Base-by-base conservation (phyloP, 2,888 invertebrate species). In the Parthenolecanium corni region DNA sequence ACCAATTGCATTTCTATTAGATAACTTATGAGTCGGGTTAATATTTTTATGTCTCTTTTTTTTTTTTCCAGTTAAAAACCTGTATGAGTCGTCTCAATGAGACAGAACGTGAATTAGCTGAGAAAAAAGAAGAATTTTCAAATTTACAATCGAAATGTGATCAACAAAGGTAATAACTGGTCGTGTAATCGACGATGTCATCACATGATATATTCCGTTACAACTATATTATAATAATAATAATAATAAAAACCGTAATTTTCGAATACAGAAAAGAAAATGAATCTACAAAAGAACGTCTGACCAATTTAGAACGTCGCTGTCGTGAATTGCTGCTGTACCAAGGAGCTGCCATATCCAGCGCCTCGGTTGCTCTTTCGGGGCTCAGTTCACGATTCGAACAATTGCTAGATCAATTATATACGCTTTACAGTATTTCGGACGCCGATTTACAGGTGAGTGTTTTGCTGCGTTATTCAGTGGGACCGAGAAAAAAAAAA, bases 121-220 rank as follows among this genome's bases (percentile, higher is more conserved):
- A 77, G 68, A 80, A 86, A 67, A 82, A 84, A 40, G 86, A 85
- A 57, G 88, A 89, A 71, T 87, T 86, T 70, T 81, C 85, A 11
- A 86, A 86, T 71, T 77, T 89, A 65, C 85, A 86, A 64, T 79
- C 86, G 67, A 80, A 87, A 72, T 86, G 84, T 71, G 89, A 89
- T 73, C 88, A 88, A 75, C 80, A 86, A 69, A 81, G 85, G 73
- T 84, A 77, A 21, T 51, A 25, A 52, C 16, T 38, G 18, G 36
- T 44, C 20, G 24, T 31, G 18, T 47, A 42, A 31, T 3, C 9
- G 42, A n/a, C n/a, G n/a, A n/a, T n/a, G n/a, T n/a, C n/a, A n/a
- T n/a, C 31, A 36, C 38, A 14, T 51, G 11, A 24, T 52, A 18
- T 23, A 36, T 52, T 23, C 36, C 18, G 11, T 31, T 31, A 31